Base-by-base conservation (phyloP, 2,888 invertebrate genomes). In the Eustalomyia histrio region DNA sequence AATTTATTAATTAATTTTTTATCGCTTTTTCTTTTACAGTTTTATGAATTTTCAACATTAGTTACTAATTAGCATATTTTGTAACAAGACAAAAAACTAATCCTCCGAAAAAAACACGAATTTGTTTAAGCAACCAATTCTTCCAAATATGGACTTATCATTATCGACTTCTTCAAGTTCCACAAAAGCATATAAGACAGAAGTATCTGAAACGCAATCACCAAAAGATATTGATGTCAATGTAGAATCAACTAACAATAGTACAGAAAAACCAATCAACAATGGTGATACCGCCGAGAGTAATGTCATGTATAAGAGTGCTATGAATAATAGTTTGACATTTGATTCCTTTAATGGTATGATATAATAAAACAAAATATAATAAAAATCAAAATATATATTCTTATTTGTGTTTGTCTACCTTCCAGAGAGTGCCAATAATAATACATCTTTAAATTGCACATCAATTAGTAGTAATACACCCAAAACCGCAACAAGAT, bases 281-380 rank as follows among this genome's bases (percentile, higher is more conserved):
- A 74, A 74, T 29, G 73, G 76, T 50, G 81, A 81, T 50, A 78
- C 81, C 69, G 52, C 55, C 52, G 81, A 76, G 64, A 79, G 86
- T 55, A 85, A 81, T 67, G 90, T 87, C 43, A 80, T 89, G 9
- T 90, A 90, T 79, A 87, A 87, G 55, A 90, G 89, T 71, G 89
- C 90, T 24, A 79, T 89, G 75, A 90, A 90, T 47, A 87, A 88
- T 86, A 78, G 61, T 47, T 84, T 85, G 52, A 84, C 87, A 47
- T 88, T 86, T 82, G 86, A 83, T 76, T 87, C 88, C 16, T 87
- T 87, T 76, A 87, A 85, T 82, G 90, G 90, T 89, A 83, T 82
- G 75, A 80, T 10, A 29, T 29, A 7, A 6, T 29, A 29, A 29
- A 29, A 6, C 29, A 7, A 29, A 29, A 6, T 1, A 29, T 6